Evolutionary conservation across 2,888 invertebrate species (phyloP).

Genomic region (Zootermopsis nevadensis): DNA sequence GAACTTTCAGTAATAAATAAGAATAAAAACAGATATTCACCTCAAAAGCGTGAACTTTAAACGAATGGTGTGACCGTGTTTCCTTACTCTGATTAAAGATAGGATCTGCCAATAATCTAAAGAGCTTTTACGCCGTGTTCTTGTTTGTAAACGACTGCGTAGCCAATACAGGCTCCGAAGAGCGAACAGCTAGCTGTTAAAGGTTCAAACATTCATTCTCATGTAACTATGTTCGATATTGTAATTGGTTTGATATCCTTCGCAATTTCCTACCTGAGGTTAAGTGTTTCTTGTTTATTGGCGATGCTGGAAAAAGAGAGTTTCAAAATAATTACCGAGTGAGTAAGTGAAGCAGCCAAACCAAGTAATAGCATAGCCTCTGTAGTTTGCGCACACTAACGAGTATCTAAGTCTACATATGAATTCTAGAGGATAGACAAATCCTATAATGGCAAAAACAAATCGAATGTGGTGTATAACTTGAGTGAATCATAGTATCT

Average conservation of each 20-base stretch:
- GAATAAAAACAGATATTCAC: too few species aligned
- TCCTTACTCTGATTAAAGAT: background rate
- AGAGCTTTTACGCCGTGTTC: background rate
- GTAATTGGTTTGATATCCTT: background rate
- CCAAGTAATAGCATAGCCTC: background rate
- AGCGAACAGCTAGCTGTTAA: constrained; percentile 10
- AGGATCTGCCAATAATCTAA: background rate
- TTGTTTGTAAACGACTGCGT: background rate
- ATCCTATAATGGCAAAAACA: background rate
- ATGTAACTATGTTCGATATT: background rate
- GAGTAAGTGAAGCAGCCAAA: background rate
- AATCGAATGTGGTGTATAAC: background rate
- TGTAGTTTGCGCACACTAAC: background rate
- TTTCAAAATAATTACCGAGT: background rate
- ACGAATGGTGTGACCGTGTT: background rate
- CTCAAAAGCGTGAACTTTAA: background rate
- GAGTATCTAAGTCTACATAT: background rate
- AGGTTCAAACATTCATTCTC: background rate
- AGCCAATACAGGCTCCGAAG: background rate
- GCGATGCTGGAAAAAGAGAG: background rate
- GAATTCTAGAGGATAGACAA: background rate
- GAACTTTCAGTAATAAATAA: too few species aligned
- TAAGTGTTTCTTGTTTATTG: background rate
- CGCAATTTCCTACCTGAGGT: background rate
- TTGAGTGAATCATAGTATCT: background rate